A percentile compares a stretch with the other conserved stretches of the same genome.
Conservation (phyloP, 2,797 vertebrate genomes). For the Rallus crepitans region DNA sequence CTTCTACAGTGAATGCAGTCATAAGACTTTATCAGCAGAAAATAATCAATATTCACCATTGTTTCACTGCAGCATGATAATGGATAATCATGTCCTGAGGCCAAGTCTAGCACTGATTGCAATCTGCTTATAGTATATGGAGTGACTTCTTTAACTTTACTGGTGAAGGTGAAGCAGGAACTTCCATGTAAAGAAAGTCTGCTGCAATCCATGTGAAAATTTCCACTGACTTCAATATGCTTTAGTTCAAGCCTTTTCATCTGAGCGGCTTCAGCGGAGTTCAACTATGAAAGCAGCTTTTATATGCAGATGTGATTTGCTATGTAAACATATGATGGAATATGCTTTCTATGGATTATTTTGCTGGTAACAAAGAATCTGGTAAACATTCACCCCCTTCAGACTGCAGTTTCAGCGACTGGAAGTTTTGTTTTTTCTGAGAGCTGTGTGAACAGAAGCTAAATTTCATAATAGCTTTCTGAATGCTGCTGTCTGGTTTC, state of each 20-base stretch:
- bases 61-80: neutral
- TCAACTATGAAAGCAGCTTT: constrained; percentile 21
- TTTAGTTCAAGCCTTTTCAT: constrained; percentile 10
- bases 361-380: constrained; percentile 29
- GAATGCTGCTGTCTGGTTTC: constrained; percentile 36
- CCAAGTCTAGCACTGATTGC: neutral
- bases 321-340: constrained; percentile 17
- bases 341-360: constrained; percentile 33
- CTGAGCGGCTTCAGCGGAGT: neutral
- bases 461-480: constrained; percentile 47
- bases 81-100: neutral
- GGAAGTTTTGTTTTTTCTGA: constrained; percentile 52
- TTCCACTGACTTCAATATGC: neutral
- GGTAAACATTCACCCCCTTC: constrained; percentile 42
- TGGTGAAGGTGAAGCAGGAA: neutral
- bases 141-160: neutral
- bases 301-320: neutral
- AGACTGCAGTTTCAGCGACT: constrained; percentile 45
- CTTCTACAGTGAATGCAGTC: neutral
- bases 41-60: neutral
- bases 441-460: constrained; percentile 61
- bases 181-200: neutral
- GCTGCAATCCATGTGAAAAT: neutral
- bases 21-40: neutral
- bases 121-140: neutral